phyloP scores from a whole-genome alignment of 2,888 invertebrate species.

The Lutraria lutraria region DNA sequence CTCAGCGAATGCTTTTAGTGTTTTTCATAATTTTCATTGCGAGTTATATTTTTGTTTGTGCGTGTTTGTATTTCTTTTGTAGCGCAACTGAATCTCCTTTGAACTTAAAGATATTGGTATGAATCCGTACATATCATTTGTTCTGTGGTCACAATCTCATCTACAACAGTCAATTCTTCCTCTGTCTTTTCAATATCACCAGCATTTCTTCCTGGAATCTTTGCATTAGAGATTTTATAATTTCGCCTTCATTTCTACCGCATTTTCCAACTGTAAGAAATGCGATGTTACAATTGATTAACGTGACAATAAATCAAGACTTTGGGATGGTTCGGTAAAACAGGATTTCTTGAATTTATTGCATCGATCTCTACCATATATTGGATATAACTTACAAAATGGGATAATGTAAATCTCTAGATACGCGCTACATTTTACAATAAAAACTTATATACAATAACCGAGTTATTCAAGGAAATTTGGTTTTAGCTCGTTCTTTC shows the following conservation, averaged over 20 bases:
- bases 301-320: slow-evolving; percentile 5
- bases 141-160: too few species aligned
- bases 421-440: not conserved
- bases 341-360: not conserved
- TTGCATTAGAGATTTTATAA: not conserved
- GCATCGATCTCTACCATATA: not conserved
- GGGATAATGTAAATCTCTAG: not conserved
- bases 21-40: too few species aligned
- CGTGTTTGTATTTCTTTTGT: too few species aligned
- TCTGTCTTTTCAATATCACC: not conserved
- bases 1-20: too few species aligned
- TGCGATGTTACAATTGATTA: not conserved
- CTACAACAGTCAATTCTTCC: too few species aligned
- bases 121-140: too few species aligned
- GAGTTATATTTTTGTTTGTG: too few species aligned
- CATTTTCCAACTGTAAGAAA: not conserved
- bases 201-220: not conserved
- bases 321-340: not conserved
- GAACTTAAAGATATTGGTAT: too few species aligned
- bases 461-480: not conserved
- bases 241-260: not conserved
- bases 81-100: too few species aligned
- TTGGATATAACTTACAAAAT: not conserved
- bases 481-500: not conserved
- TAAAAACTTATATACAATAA: not conserved